These are phyloP conservation scores for Zaprionus ornatus DNA, from an alignment of 1,140 invertebrate genomes.

Conservation along the genomic window DNA sequence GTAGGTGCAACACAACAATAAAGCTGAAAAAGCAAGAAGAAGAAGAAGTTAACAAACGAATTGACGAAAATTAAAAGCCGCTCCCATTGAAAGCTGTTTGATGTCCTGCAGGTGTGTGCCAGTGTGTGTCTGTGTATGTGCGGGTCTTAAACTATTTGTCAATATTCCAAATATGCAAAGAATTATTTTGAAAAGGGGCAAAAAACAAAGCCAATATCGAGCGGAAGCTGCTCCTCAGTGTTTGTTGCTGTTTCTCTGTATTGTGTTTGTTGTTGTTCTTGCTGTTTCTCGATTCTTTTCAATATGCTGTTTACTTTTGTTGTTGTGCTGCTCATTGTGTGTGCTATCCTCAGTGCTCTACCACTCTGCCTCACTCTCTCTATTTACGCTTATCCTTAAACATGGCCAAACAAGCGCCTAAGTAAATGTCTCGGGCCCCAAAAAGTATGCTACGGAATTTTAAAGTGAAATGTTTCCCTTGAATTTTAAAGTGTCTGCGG, in stretches of 20 bases:
- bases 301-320: too few relatives aligned
- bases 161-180: constrained; percentile 3
- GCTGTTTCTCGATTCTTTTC: too few relatives aligned
- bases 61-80: constrained; percentile 39
- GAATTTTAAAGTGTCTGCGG: constrained; percentile 7
- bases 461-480: neutral
- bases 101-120: constrained; percentile 13
- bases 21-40: constrained; percentile 13
- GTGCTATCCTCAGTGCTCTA: neutral
- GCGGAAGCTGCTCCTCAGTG: neutral
- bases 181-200: neutral
- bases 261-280: neutral
- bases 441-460: constrained; percentile 29
- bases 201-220: neutral
- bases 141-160: neutral
- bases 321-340: too few relatives aligned
- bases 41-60: constrained; percentile 19
- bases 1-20: constrained; percentile 37
- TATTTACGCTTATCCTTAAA: constrained; percentile 12
- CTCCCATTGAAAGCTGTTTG: constrained; percentile 24
- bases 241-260: neutral
- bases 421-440: constrained; percentile 16
- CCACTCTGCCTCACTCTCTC: neutral
- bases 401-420: constrained; percentile 6
- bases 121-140: constrained; percentile 1